Percentiles rank a stretch among this genome's conserved stretches.
Evolutionary conservation across 2,888 invertebrate genomes (phyloP).

Genomic region (Ganaspis brasiliensis): DNA sequence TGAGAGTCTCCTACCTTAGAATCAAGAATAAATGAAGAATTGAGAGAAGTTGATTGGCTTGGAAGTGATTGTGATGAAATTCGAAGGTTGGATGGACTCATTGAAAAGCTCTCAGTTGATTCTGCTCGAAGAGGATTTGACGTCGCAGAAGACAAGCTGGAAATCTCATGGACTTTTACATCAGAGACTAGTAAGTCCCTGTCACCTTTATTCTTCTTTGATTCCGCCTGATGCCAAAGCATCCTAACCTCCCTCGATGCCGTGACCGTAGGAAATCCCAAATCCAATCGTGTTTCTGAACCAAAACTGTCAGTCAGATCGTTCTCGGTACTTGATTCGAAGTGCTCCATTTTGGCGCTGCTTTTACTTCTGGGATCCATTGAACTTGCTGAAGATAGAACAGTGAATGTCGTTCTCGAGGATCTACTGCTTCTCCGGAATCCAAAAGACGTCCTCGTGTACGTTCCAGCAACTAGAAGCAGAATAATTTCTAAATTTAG

Average conservation of each 20-base stretch:
- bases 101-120: conserved; percentile 45
- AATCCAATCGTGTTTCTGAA: conserved; percentile 54
- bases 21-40: neutral
- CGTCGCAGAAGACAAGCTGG: conserved; percentile 25
- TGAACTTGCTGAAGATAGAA: conserved; percentile 45
- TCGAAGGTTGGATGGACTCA: conserved; percentile 52
- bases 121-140: conserved; percentile 14
- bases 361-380: conserved; percentile 44
- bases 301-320: conserved; percentile 54
- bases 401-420: conserved; percentile 53
- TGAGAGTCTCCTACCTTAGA: neutral
- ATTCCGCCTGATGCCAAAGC: conserved; percentile 43
- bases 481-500: conserved; percentile 8
- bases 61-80: conserved; percentile 59
- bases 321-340: conserved; percentile 51
- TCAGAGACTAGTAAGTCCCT: conserved; percentile 47
- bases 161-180: conserved; percentile 41
- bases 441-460: conserved; percentile 63
- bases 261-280: conserved; percentile 54
- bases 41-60: conserved; percentile 43
- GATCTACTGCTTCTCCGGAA: conserved; percentile 60
- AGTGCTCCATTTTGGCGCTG: conserved; percentile 39
- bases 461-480: conserved; percentile 71
- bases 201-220: conserved; percentile 52
- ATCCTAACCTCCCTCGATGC: conserved; percentile 50